A percentile compares a stretch with the other conserved stretches of the same genome.
Conservation (phyloP, 2,797 vertebrate genomes). For the Phyllotis vaccarum region DNA sequence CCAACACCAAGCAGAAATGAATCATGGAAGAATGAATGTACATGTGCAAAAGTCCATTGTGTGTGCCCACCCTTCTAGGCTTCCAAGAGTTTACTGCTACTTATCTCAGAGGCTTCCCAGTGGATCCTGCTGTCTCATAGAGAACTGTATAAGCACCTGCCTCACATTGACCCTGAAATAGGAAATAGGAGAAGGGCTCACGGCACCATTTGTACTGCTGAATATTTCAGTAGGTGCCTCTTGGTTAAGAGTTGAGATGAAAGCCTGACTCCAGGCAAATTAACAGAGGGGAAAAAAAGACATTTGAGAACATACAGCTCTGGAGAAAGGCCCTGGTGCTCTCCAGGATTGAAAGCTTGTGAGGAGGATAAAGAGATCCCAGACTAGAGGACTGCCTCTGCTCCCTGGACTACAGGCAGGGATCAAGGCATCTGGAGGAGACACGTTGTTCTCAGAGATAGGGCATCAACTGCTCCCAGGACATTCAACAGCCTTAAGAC, state of each 20-base stretch:
- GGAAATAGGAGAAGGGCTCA: slow-evolving; percentile 92
- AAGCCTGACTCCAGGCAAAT: slow-evolving; percentile 92
- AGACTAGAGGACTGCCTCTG: slow-evolving; percentile 72
- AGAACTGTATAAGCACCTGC: slow-evolving; percentile 85
- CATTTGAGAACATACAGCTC: slow-evolving; percentile 86
- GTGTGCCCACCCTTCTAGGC: slow-evolving; percentile 59
- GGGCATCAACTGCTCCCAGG: neutral
- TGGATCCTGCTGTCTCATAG: slow-evolving; percentile 80
- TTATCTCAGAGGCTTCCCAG: slow-evolving; percentile 81
- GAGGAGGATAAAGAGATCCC: slow-evolving; percentile 83
- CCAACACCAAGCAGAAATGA: neutral
- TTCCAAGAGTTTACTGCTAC: slow-evolving; percentile 85
- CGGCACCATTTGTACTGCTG: slow-evolving; percentile 93
- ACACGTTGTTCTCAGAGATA: neutral
- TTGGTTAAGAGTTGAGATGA: slow-evolving; percentile 95
- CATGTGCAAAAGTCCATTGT: neutral
- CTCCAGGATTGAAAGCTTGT: slow-evolving; percentile 83
- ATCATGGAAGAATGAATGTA: fast-evolving
- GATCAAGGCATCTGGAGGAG: too few relatives aligned
- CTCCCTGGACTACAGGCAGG: slow-evolving; percentile 61
- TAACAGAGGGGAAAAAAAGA: slow-evolving; percentile 88
- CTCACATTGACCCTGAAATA: slow-evolving; percentile 87
- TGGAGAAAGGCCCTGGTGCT: slow-evolving; percentile 83
- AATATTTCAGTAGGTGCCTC: slow-evolving; percentile 96
- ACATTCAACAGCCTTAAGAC: neutral